These are phyloP conservation scores for Fabriciana adippe DNA, from an alignment of 2,888 invertebrate species.

Conservation along the genomic window DNA sequence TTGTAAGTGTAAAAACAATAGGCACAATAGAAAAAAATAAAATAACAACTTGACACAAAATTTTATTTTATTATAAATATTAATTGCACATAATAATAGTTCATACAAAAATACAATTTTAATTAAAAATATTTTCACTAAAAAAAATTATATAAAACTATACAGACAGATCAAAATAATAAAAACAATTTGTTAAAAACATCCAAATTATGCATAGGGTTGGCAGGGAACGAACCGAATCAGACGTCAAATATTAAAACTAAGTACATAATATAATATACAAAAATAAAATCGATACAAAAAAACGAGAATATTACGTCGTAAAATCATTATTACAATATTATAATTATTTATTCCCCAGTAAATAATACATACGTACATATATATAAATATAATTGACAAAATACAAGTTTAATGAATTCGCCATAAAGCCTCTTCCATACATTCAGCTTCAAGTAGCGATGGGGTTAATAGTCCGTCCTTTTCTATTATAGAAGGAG, in stretches of 20 bases:
- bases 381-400: slow-evolving; percentile 32
- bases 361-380: slow-evolving; percentile 17
- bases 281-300: slow-evolving; percentile 26
- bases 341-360: slow-evolving; percentile 1
- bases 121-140: slow-evolving; percentile 75
- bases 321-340: background rate
- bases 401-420: slow-evolving; percentile 17
- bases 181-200: slow-evolving; percentile 43
- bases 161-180: slow-evolving; percentile 49
- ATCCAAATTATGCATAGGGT: slow-evolving; percentile 43
- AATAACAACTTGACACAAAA: slow-evolving; percentile 59
- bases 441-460: background rate
- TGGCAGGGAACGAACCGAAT: slow-evolving; percentile 47
- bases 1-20: background rate
- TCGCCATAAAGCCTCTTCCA: background rate
- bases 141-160: slow-evolving; percentile 74
- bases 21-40: slow-evolving; percentile 30
- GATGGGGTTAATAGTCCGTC: background rate
- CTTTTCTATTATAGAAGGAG: slow-evolving; percentile 17
- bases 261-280: slow-evolving; percentile 37
- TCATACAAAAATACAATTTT: slow-evolving; percentile 81
- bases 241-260: slow-evolving; percentile 64
- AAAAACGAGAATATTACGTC: background rate
- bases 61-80: slow-evolving; percentile 79
- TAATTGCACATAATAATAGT: slow-evolving; percentile 79